Evolutionary conservation across 1,140 invertebrate species (phyloP), one percentile per base, ranked within the genome.

Genomic region (Homarus americanus): DNA sequence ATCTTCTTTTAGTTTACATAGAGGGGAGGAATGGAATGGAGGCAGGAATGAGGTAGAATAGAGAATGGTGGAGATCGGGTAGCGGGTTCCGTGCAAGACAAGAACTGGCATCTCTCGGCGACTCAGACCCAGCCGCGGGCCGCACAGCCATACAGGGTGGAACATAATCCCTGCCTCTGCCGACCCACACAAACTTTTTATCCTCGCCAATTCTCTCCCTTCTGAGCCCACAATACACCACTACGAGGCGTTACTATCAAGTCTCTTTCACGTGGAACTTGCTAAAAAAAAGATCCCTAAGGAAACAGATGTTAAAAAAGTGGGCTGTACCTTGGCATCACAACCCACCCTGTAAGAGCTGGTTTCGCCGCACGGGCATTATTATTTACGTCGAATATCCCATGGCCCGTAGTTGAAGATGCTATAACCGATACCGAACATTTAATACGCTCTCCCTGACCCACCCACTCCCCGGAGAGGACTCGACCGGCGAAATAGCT

Each of bases 381-480:
- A 84, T 84, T 84, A 80, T 53, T 80, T 84, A 72, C 36, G 66
- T 69, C 66, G 36, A 84, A 69, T 84, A 72, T 72, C 82, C 82
- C n/a, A 58, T 82, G 58, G 80, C 32, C 58, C 58, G 44, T 38
- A 66, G 49, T 82, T 63, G 80, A 66, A 49, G 41, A 82, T 58
- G 80, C 80, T 84, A 84, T 84, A 72, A 84, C 82, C 40, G 66
- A 69, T 84, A 84, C 82, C 28, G 28, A 32, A 44, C 82, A 69
- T 41, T 44, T 69, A 84, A 41, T 84, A 34, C 82, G 28, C 17
- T 66, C 32, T 66, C 34, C 32, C 63, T 41, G 3, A 24, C 63
- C 53, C 32, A 38, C 4, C 32, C 53, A 83, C 32, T 40, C 5
- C 2, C 32, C 7, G 20, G 36, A 66, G 80, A 44, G 63, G 2